Percentiles rank a stretch among this genome's conserved stretches.
phyloP scores from a whole-genome alignment of 2,113 vertebrate genomes.

The Epinephelus fuscoguttatus region DNA sequence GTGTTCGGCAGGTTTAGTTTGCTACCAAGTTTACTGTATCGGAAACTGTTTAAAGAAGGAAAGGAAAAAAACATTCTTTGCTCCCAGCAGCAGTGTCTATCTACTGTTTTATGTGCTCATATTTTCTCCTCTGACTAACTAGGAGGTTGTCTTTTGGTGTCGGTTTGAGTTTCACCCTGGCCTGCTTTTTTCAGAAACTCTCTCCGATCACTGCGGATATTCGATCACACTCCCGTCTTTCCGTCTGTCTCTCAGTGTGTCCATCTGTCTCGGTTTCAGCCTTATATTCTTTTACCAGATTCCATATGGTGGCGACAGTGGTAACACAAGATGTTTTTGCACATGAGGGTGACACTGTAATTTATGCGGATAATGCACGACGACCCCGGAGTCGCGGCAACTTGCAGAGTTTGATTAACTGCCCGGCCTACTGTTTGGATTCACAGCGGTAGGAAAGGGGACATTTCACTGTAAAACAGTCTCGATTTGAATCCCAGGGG shows the following conservation, averaged over 20 bases:
- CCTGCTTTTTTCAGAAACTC: conserved; percentile 48
- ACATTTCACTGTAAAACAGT: conserved; percentile 34
- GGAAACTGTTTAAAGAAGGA: conserved; percentile 38
- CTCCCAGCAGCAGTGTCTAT: conserved; percentile 21
- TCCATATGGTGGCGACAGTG: conserved; percentile 40
- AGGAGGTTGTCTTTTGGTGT: conserved; percentile 50
- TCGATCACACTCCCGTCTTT: conserved; percentile 60
- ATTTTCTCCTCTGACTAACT: conserved; percentile 62
- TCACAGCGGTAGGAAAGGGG: conserved; percentile 18
- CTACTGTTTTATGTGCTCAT: conserved; percentile 46
- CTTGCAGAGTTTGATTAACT: conserved; percentile 53
- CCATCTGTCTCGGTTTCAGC: conserved; percentile 47
- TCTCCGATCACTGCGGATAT: conserved; percentile 58
- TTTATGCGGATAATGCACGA: conserved; percentile 53
- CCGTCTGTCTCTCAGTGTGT: conserved; percentile 17
- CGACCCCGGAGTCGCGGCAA: conserved; percentile 28
- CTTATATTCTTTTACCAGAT: conserved; percentile 65
- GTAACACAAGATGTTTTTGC: conserved; percentile 66
- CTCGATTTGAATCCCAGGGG: neutral
- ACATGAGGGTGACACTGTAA: conserved; percentile 47
- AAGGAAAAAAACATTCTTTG: neutral
- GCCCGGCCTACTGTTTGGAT: conserved; percentile 48
- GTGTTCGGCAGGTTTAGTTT: conserved; percentile 36
- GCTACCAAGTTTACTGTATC: conserved; percentile 14
- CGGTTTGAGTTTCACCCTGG: conserved; percentile 56